Percentiles rank a stretch among this genome's conserved stretches.
phyloP scores from a whole-genome alignment of 2,113 vertebrate genomes.

The Australoheros scitulus region DNA sequence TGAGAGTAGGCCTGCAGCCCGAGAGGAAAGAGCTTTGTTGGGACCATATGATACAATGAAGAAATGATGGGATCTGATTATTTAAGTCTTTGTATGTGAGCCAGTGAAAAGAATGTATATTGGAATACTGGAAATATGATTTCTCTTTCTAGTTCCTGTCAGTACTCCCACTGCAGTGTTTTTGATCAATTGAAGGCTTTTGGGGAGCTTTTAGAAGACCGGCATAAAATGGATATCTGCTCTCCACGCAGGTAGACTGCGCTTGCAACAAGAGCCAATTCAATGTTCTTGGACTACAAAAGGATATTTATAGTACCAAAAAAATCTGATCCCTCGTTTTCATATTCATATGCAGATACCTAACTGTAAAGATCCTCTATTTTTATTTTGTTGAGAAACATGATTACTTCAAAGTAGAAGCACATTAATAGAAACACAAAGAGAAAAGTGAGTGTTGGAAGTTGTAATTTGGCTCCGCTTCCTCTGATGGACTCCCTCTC shows the following conservation, averaged over 20 bases:
- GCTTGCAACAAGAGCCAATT: not conserved
- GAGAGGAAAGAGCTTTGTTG: no score
- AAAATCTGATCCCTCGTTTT: not conserved
- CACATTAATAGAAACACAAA: not conserved
- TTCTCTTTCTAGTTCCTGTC: no score
- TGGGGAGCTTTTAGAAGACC: not conserved
- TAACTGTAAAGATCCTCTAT: not conserved
- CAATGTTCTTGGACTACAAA: not conserved
- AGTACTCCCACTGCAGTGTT: no score
- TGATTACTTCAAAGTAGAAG: not conserved
- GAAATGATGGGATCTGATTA: no score
- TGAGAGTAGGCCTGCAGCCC: no score
- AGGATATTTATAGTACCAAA: not conserved
- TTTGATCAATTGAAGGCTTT: no score
- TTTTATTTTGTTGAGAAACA: not conserved
- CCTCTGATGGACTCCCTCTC: not conserved
- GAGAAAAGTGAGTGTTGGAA: not conserved
- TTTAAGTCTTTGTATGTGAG: not conserved
- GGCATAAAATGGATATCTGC: not conserved
- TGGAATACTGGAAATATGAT: not conserved
- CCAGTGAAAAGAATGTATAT: not conserved
- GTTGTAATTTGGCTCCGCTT: not conserved
- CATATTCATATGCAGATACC: not conserved
- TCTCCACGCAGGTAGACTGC: not conserved
- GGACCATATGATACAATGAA: no score